Conservation (phyloP, 1,140 invertebrate species). For the Triops longicaudatus region DNA sequence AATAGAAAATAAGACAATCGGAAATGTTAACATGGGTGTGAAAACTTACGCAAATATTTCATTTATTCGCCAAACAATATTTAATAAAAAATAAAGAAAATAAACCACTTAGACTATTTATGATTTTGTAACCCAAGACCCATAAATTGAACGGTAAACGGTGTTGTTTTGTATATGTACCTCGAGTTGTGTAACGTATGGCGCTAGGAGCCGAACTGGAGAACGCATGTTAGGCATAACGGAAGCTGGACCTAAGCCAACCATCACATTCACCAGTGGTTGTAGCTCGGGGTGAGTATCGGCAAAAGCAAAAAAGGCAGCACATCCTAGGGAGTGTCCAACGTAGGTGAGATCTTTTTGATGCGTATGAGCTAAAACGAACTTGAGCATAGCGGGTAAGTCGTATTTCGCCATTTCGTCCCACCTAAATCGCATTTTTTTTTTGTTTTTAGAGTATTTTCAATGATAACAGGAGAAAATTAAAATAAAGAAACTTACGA, state of each 20-base stretch:
- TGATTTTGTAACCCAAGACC: too few species aligned
- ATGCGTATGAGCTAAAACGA: slow-evolving; percentile 48
- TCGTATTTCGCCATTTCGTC: slow-evolving; percentile 60
- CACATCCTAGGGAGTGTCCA: slow-evolving; percentile 34
- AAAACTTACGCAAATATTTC: too few species aligned
- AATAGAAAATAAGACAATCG: slow-evolving; percentile 2
- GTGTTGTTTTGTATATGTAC: not conserved
- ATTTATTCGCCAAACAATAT: too few species aligned
- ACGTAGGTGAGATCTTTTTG: slow-evolving; percentile 46
- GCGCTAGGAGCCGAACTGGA: slow-evolving; percentile 12
- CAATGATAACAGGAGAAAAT: too few species aligned
- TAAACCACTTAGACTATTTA: not conserved
- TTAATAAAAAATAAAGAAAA: too few species aligned
- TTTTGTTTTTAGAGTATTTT: not conserved
- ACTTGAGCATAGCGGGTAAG: slow-evolving; percentile 57
- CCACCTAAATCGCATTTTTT: slow-evolving; percentile 41
- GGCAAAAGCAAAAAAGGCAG: slow-evolving; percentile 20
- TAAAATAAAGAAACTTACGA: slow-evolving; percentile 39
- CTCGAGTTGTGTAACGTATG: slow-evolving; percentile 6
- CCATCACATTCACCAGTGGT: not conserved
- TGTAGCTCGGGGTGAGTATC: not conserved
- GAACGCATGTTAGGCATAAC: slow-evolving; percentile 5
- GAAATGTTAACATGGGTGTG: not conserved
- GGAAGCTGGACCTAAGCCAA: slow-evolving; percentile 16
- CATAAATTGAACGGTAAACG: not conserved